Base-by-base conservation (phyloP, 2,888 invertebrate species). In the Clunio marinus region DNA sequence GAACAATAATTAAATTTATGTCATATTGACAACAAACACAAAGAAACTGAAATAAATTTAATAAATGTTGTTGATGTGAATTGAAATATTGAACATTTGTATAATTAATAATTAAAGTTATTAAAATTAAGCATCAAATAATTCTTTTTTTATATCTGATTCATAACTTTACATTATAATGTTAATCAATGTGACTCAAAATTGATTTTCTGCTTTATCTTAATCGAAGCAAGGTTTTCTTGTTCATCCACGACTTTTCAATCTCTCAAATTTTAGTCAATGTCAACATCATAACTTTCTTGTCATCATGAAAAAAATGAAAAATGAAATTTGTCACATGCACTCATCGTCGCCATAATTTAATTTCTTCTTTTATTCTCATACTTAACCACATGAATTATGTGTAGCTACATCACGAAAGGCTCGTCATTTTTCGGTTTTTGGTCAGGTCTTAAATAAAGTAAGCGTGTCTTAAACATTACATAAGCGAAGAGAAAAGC, bases 301-400 rank as follows among this genome's bases (percentile, higher is more conserved):
- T 65, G 63, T 65, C 63, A 65, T 27, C 63, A 45, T 20, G 27
- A 7, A 25, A 24, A 37, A 62, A 41, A 60, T 37, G 60, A 46
- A 62, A 41, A 25, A 46, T 65, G 25, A 45, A 46, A 46, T 65
- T 37, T 60, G 60, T 60, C 60, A 37, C 24, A 22, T 20, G 22
- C 37, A 37, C 17, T 41, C 60, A 41, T 60, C 37, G n/a, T 60
- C 5, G 45, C n/a, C 15, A 46, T 63, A 63, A 63, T 63, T 63
- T 46, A 63, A 63, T 63, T 63, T 45, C 37, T 37, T 41, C 27
- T 60, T 37, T 10, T 13, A 20, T 35, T 35, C 22, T 60, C 35
- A 2, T 17, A 5, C 32, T 15, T 10, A 20, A 46, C 2, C 20
- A 10, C 7, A 46, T n/a, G 10, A 46, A 15, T 17, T 20, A 46